Conservation (phyloP, 2,113 vertebrate species). For the Otocyon megalotis region DNA sequence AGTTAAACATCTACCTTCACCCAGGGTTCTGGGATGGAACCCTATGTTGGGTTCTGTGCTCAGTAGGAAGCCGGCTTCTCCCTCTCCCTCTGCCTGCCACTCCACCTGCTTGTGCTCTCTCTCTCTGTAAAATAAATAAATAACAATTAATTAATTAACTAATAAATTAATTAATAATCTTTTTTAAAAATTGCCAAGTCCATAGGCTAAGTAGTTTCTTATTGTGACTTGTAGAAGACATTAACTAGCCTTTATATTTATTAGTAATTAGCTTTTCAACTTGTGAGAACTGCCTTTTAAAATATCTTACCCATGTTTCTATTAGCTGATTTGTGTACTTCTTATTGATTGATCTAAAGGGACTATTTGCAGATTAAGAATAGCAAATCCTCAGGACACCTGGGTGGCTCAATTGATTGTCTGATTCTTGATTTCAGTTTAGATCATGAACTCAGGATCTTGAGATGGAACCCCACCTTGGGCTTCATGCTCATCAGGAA, state of each 20-base stretch:
- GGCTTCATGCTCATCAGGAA: background rate
- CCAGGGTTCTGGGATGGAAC: too few species aligned
- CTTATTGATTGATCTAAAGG: background rate
- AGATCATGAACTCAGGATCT: background rate
- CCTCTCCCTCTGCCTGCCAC: too few species aligned
- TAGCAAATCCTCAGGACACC: background rate
- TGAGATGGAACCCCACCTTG: background rate
- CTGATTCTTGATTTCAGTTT: background rate
- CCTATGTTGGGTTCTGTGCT: too few species aligned
- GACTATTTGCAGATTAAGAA: background rate
- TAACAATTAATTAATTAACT: too few species aligned
- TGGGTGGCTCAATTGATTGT: background rate
- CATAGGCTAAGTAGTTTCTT: background rate
- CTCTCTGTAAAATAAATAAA: too few species aligned
- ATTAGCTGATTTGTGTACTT: background rate
- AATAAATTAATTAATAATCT: too few species aligned
- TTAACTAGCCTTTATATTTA: background rate
- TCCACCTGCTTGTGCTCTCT: too few species aligned
- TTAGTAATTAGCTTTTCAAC: background rate
- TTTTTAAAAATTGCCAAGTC: background rate
- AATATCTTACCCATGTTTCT: background rate
- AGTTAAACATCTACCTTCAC: too few species aligned
- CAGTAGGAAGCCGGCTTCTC: too few species aligned
- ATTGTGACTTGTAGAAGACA: background rate
- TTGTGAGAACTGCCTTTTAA: background rate